Base-by-base conservation (phyloP, 1,140 invertebrate genomes). In the Bombus fervidus region DNA sequence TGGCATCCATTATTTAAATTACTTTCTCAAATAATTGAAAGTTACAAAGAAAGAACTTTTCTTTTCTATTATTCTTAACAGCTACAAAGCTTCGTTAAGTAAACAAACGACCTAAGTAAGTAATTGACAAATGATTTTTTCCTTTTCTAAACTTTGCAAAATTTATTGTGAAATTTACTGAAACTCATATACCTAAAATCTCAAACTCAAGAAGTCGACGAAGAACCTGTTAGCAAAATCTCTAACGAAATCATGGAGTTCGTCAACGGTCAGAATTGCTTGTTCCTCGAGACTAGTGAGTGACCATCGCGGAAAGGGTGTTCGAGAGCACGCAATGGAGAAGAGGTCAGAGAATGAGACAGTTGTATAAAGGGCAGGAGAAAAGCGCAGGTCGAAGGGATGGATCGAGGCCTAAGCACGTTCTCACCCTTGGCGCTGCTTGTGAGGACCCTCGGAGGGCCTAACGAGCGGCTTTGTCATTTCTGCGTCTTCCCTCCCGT, bases 381-480 rank as follows among this genome's bases (percentile, higher is more conserved):
- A 85, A 89, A 83, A 74, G 86, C 84, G 89, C 53, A 93, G 88
- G 91, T 90, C 89, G 93, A 93, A 95, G 92, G 93, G 92, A 94
- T 71, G 84, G 93, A 93, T 93, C 87, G 90, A 93, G 91, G 92
- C 91, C 93, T 94, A 94, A 94, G 94, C 94, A 94, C 94, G 94
- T 94, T 94, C 92, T 94, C 94, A 93, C 93, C 94, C 93, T 94
- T 94, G 92, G 93, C 89, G 89, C 90, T 91, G 92, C 91, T 91
- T 90, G 92, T 93, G 94, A 95, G 94, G 93, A 94, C 92, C 93
- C 94, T 95, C 90, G 89, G 92, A 93, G 93, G 93, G 92, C 94
- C 94, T 95, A 94, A 95, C 94, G 94, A 94, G 92, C 93, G 91
- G 93, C 93, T 94, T 94, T 94, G 93, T 94, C 93, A 94, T 95